phyloP scores from a whole-genome alignment of 2,113 vertebrate species.

The Poicephalus gulielmi region DNA sequence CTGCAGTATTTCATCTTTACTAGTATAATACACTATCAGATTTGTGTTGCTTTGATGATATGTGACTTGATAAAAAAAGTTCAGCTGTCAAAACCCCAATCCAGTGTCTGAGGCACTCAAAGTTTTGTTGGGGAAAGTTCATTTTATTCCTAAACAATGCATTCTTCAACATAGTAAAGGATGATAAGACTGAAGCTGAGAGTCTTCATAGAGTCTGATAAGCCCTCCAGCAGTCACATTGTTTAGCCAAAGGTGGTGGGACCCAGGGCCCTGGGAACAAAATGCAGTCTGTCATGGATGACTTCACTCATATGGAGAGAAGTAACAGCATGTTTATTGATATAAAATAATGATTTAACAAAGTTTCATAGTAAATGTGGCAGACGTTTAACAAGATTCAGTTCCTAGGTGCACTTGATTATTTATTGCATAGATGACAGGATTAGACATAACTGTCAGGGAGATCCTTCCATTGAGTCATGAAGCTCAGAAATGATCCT shows the following conservation, averaged over 20 bases:
- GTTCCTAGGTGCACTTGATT: neutral
- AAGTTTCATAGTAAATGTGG: neutral
- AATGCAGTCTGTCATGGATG: neutral
- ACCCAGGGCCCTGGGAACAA: neutral
- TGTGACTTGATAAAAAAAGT: conserved; percentile 49
- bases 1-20: conserved; percentile 12
- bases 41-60: conserved; percentile 27
- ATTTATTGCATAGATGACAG: neutral
- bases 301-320: neutral
- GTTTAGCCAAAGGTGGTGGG: neutral
- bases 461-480: neutral
- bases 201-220: neutral
- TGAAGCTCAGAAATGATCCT: neutral
- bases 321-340: neutral
- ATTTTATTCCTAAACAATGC: conserved; percentile 19
- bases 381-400: neutral
- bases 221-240: neutral
- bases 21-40: neutral
- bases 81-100: conserved; percentile 52
- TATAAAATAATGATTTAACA: neutral
- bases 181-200: neutral
- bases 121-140: conserved; percentile 4
- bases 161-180: neutral
- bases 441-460: neutral
- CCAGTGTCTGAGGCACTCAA: neutral